Base-by-base conservation (phyloP, 64 coral and sea anemone genomes). In the Astreopora myriophthalma region DNA sequence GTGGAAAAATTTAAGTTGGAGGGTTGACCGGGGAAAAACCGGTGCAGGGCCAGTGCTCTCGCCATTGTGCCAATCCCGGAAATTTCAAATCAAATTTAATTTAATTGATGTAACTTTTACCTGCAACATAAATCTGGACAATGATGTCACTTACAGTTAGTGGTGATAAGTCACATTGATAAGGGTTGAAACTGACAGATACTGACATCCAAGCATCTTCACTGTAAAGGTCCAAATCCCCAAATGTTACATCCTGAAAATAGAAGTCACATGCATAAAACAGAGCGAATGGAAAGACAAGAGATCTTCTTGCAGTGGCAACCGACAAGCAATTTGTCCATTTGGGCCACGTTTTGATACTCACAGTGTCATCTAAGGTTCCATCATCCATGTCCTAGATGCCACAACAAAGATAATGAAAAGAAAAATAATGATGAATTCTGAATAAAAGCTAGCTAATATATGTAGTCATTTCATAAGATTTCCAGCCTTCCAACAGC, bases 191-290 rank as follows among this genome's bases (percentile, higher is more conserved):
- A 77, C 96, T 98, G 32, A 98, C 96, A 57, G 96, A 98, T 5
- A 98, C 96, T 62, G 96, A 98, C 96, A 98, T 98, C 96, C 96
- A 98, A 31, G 96, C 94, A 93, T 98, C 96, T 40, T 98, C 96
- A 73, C 93, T 95, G 74, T 95, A 98, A n/a, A 98, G 58, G 8
- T 98, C 93, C 28, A 95, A 71, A 64, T 98, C 96, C 6, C 57
- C 75, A 92, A 92, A 92, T 7, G 85, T 69, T 19, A 95, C 93
- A 73, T 80, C 73, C 93, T 95, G 48, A 44, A 90, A 79, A 34
- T 55, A 0, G 13, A 81, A 5, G 3, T 5, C 2, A 38, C 9
- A 33, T 0, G 33, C 44, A 29, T 25, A 51, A 29, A 52, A 11
- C 25, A 78, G 28, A 29, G 51, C 51, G 12, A 55, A 44, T 44